Conservation (phyloP, 2,888 invertebrate genomes). For the Zygaena filipendulae region DNA sequence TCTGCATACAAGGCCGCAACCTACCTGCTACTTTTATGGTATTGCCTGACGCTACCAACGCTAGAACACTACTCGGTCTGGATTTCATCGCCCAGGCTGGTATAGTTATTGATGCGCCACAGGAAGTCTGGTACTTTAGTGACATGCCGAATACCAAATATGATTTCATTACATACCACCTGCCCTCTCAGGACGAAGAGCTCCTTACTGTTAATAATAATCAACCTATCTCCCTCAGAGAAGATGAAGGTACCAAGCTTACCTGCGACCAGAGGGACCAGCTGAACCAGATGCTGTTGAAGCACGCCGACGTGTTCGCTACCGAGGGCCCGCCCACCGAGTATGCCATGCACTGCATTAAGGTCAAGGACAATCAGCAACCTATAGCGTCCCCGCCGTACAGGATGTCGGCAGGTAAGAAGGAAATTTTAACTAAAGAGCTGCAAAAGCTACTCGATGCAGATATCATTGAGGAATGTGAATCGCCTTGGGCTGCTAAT, state of each 20-base stretch:
- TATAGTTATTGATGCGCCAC: neutral
- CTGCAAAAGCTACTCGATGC: conserved; percentile 21
- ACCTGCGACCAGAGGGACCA: conserved; percentile 2
- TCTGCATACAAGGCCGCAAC: conserved; percentile 1
- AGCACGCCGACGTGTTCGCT: too few relatives aligned
- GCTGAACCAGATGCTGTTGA: conserved; percentile 3
- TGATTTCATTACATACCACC: too few relatives aligned
- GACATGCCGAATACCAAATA: neutral
- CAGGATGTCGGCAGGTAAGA: conserved; percentile 22
- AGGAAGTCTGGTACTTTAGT: neutral
- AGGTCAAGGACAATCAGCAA: conserved; percentile 19
- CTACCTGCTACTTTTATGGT: conserved; percentile 5
- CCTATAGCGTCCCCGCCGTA: conserved; percentile 30
- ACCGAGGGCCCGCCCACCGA: too few relatives aligned
- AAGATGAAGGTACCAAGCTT: conserved; percentile 8
- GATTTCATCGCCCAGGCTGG: neutral
- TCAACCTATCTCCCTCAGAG: conserved; percentile 5
- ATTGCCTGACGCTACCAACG: conserved; percentile 6
- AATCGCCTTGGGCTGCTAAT: conserved; percentile 23
- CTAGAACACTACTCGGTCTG: conserved; percentile 6
- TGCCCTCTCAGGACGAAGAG: too few relatives aligned
- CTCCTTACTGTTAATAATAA: too few relatives aligned
- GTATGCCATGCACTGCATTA: conserved; percentile 20
- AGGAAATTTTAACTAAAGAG: conserved; percentile 18
- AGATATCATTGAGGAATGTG: conserved; percentile 19